Conservation (phyloP, 2,888 invertebrate species). For the Heterodera filipjevi region DNA sequence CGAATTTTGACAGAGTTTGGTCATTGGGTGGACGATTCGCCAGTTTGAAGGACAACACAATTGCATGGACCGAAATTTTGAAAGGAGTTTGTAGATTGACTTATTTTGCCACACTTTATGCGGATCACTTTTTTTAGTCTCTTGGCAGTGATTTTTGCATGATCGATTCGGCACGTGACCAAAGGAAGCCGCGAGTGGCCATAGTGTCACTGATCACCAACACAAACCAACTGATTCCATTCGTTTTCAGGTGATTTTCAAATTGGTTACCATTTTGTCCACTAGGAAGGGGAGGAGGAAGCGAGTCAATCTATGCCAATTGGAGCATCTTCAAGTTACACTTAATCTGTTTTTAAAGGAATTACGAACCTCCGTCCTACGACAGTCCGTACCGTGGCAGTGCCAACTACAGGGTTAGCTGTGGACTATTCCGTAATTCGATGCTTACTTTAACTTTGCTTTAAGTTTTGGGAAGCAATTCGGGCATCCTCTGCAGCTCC, state of each 20-base stretch:
- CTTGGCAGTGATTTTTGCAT: conserved; percentile 55
- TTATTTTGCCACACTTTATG: no score
- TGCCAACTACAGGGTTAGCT: conserved; percentile 50
- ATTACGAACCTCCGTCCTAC: conserved; percentile 75
- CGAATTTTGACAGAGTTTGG: conserved; percentile 66
- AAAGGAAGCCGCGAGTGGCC: conserved; percentile 72
- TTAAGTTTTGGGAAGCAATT: conserved; percentile 64
- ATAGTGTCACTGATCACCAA: conserved; percentile 81
- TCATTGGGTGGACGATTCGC: conserved; percentile 25
- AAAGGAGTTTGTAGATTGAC: conserved; percentile 67
- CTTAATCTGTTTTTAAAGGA: neutral
- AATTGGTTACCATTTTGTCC: no score
- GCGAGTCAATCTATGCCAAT: neutral
- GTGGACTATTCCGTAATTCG: conserved; percentile 10
- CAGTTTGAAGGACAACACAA: conserved; percentile 76
- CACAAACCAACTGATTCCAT: conserved; percentile 76
- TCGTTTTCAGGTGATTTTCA: conserved; percentile 74
- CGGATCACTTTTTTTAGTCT: conserved; percentile 36
- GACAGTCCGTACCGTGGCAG: conserved; percentile 61
- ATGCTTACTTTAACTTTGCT: neutral
- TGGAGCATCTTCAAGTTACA: no score
- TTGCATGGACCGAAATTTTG: conserved; percentile 79
- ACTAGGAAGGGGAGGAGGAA: neutral
- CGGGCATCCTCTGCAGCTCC: conserved; percentile 89
- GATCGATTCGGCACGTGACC: conserved; percentile 49